Evolutionary conservation across 2,797 vertebrate species (phyloP), one percentile per base, ranked within the genome.

Genomic region (Enteromius trimaculatus): DNA sequence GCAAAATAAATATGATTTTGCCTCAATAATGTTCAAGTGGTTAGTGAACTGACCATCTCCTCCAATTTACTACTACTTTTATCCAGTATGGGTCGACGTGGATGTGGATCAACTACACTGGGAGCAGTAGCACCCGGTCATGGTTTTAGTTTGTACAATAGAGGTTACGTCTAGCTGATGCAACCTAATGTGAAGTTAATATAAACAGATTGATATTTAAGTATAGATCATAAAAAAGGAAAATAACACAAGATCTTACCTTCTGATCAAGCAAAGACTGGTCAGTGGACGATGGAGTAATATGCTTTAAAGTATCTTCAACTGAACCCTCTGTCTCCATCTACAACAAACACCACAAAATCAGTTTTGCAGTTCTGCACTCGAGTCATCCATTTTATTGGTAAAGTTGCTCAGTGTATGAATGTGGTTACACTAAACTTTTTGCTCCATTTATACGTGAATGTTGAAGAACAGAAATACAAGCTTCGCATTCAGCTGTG

Each of bases 221-320:
- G 39, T 42, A 42, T 42, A 42, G 39, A 9, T 42, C 1, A 42
- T 42, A 9, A 42, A 9, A 42, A 42, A 42, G 39, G 39, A 42
- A 42, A 42, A 42, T 17, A 29, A 62, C n/a, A 34, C 5, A 64
- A 19, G 5, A 39, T 55, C 84, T 1, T 85, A 92, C 91, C 90
- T 90, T 86, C 23, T 85, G 8, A 87, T 90, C 3, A 77, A 76
- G 62, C 68, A 76, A 82, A 76, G 47, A 6, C 16, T 89, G 87
- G 17, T 93, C 95, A 82, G 91, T 92, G 26, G 91, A 92, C 81
- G 97, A 96, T 6, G 95, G 95, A 88, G 94, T 96, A 31, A 93
- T 90, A 0, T 94, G 92, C 58, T 95, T 88, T 2, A 92, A 88
- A 29, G 94, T 89, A 72, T 97, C 95, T 16, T 96, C 95, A 16